A percentile compares a stretch with the other conserved stretches of the same genome.
These are phyloP conservation scores for Nothoprocta perdicaria DNA, from an alignment of 2,113 vertebrate species.

Conservation along the genomic window DNA sequence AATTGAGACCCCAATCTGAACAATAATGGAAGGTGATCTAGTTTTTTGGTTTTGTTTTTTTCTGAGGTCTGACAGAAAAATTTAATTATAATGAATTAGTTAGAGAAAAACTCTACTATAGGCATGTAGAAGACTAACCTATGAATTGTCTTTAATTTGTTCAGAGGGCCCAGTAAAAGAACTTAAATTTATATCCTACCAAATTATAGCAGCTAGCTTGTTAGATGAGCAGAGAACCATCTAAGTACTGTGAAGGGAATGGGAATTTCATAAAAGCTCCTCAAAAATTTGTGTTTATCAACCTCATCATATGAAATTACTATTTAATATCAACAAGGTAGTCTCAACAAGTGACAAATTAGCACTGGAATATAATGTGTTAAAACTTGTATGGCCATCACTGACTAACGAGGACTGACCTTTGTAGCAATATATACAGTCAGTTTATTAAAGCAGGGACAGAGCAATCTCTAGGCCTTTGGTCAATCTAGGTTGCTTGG, in stretches of 20 bases:
- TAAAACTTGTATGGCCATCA: constrained; percentile 44
- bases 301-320: neutral
- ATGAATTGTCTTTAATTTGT: neutral
- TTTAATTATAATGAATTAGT: neutral
- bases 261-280: neutral
- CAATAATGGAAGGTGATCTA: neutral
- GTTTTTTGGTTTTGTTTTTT: neutral
- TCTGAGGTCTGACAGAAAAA: neutral
- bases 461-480: constrained; percentile 65
- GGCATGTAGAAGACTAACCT: neutral
- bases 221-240: neutral
- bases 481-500: constrained; percentile 77
- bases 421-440: constrained; percentile 66
- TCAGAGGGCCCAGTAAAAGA: neutral
- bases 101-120: neutral
- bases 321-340: constrained; percentile 2
- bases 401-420: constrained; percentile 69
- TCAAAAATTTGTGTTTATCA: neutral
- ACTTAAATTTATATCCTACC: neutral
- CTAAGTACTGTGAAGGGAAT: neutral
- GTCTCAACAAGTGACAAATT: constrained; percentile 32
- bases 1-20: neutral
- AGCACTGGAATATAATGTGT: constrained; percentile 29
- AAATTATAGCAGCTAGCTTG: neutral
- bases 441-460: constrained; percentile 72